A percentile compares a stretch with the other conserved stretches of the same genome.
These are phyloP conservation scores for Drosophila kokeensis DNA, from an alignment of 2,888 invertebrate genomes.

Conservation along the genomic window DNA sequence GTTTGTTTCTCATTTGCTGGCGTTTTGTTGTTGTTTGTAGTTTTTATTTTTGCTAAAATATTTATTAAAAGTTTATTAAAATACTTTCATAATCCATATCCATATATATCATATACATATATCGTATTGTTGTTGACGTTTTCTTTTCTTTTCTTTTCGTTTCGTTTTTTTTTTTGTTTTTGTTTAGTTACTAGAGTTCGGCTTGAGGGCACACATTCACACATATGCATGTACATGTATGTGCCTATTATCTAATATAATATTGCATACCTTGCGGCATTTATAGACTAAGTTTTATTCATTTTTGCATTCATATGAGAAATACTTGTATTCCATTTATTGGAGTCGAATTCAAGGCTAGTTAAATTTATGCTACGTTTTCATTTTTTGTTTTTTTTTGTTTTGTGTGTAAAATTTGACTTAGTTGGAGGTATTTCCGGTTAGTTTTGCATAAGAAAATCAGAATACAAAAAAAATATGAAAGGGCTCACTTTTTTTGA, in stretches of 20 bases:
- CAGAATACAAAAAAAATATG: neutral
- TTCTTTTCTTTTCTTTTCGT: neutral
- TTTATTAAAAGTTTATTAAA: slow-evolving; percentile 80
- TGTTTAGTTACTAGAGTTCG: slow-evolving; percentile 27
- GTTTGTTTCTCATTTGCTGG: slow-evolving; percentile 39
- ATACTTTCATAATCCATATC: slow-evolving; percentile 75
- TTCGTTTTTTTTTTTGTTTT: too few species aligned
- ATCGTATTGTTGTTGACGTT: slow-evolving; percentile 58
- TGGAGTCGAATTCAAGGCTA: slow-evolving; percentile 76
- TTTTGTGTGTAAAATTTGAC: slow-evolving; percentile 54
- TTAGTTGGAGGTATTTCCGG: slow-evolving; percentile 74
- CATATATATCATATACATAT: slow-evolving; percentile 57
- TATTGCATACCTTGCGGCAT: slow-evolving; percentile 80
- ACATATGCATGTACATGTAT: slow-evolving; percentile 39
- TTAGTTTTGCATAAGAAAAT: slow-evolving; percentile 28
- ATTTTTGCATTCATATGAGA: slow-evolving; percentile 31
- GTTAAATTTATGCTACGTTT: slow-evolving; percentile 69
- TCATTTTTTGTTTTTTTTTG: slow-evolving; percentile 28
- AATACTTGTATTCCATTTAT: slow-evolving; percentile 47
- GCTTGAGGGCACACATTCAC: slow-evolving; percentile 18
- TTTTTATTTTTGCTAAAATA: slow-evolving; percentile 77
- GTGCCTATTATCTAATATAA: slow-evolving; percentile 61
- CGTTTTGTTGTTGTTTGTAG: slow-evolving; percentile 16
- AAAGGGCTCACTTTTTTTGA: slow-evolving; percentile 4
- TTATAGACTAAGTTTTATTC: slow-evolving; percentile 63